Base-by-base conservation (phyloP, 1,140 invertebrate genomes). In the Cotesia typhae region DNA sequence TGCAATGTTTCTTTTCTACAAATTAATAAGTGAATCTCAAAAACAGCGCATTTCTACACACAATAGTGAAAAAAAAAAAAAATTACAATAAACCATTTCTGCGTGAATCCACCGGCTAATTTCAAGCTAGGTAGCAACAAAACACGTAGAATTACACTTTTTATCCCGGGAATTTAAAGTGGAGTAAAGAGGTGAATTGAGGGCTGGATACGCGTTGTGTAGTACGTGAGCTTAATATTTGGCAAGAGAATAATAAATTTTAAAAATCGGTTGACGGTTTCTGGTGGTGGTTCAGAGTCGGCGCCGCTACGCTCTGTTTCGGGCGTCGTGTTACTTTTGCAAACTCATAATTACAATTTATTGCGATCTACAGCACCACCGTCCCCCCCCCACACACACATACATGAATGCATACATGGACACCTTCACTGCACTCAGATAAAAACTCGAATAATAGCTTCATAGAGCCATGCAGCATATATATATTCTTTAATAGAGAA, bases 321-420 rank as follows among this genome's bases (percentile, higher is more conserved):
- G 47, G 35, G 61, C 10, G 28, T 71, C 70, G 61, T 51, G 35
- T 71, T 65, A 71, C 61, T 65, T 65, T 71, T 71, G 51, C 61
- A 52, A 71, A 71, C 47, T 64, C 70, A 65, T 71, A 71, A 71
- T 71, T 71, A 65, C 61, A 51, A 71, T 71, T 71, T 71, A 71
- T 71, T 38, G 60, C 70, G 41, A 52, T 63, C 17, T 20, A 5
- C 28, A 71, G 51, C 12, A 63, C 53, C 9, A 47, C 41, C 5
- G 6, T 10, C 38, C 17, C 17, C 17, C 28, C 1, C 28, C 28
- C 3, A 2, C 28, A 28, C 3, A 2, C 28, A 28, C 28, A 28
- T 28, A 28, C 5, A 47, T 47, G 10, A 9, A 7, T 7, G 6
- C 41, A 47, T 47, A 47, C 41, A 47, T 47, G 10, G 2, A 47